Conservation (phyloP, 2,113 vertebrate species). For the Barbus barbus region DNA sequence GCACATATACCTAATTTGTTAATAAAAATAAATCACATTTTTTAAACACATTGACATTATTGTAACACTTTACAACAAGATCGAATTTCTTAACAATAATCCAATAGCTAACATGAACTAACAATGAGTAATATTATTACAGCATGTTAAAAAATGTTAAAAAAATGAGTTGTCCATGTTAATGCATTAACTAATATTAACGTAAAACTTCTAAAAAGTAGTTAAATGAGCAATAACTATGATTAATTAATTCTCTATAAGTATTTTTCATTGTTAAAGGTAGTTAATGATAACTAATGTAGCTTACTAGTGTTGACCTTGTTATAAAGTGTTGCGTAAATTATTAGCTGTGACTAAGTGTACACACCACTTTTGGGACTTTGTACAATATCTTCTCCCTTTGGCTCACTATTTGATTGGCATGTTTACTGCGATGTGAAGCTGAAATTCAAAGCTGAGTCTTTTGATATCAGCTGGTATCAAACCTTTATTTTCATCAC, state of each 20-base stretch:
- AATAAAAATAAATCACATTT: too few species aligned
- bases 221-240: not conserved
- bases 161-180: too few species aligned
- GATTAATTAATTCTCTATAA: too few species aligned
- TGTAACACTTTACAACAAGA: not conserved
- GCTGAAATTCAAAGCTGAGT: not conserved
- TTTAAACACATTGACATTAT: not conserved
- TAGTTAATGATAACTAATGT: too few species aligned
- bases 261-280: too few species aligned
- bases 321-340: not conserved
- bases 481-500: not conserved
- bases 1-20: too few species aligned
- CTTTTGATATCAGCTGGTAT: not conserved
- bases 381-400: not conserved
- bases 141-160: too few species aligned
- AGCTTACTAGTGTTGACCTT: not conserved
- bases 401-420: not conserved
- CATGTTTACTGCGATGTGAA: not conserved
- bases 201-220: too few species aligned
- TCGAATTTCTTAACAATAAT: not conserved
- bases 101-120: not conserved
- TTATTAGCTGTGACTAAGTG: not conserved
- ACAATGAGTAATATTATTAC: not conserved
- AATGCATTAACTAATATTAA: too few species aligned
- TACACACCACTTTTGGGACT: not conserved